phyloP scores from a whole-genome alignment of 2,888 invertebrate genomes.

The Argyresthia goedartella region DNA sequence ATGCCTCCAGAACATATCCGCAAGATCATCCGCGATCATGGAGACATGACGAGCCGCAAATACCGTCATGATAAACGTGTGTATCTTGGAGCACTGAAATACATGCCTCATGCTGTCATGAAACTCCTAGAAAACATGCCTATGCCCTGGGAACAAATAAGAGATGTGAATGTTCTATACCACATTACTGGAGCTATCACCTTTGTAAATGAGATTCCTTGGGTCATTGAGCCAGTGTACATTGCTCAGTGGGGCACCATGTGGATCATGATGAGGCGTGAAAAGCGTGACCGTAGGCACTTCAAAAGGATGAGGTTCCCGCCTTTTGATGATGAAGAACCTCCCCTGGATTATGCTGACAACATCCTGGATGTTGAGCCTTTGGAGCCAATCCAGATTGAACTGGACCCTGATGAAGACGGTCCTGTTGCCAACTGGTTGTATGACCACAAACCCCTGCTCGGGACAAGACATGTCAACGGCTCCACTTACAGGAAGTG shows the following conservation, averaged over 20 bases:
- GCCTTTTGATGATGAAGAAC: slow-evolving; percentile 99
- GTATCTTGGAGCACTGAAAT: slow-evolving; percentile 97
- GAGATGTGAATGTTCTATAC: slow-evolving; percentile 97
- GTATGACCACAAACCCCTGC: slow-evolving; percentile 97
- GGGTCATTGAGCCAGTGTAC: slow-evolving; percentile 99
- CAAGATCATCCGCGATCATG: slow-evolving; percentile 99
- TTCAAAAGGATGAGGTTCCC: slow-evolving; percentile 99
- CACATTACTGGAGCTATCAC: slow-evolving; percentile 99
- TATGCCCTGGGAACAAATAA: slow-evolving; percentile 99
- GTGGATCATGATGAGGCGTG: slow-evolving; percentile 99
- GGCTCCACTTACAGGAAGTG: slow-evolving; percentile 97
- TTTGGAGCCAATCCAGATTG: slow-evolving; percentile 98
- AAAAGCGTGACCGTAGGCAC: slow-evolving; percentile 98
- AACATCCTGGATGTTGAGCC: slow-evolving; percentile 99
- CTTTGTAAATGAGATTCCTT: slow-evolving; percentile 99
- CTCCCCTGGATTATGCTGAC: slow-evolving; percentile 98
- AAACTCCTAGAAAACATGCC: slow-evolving; percentile 99
- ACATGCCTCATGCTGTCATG: slow-evolving; percentile 99
- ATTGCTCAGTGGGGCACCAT: slow-evolving; percentile 99
- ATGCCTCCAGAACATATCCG: slow-evolving; percentile 99
- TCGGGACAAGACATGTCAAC: slow-evolving; percentile 94
- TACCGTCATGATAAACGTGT: slow-evolving; percentile 99
- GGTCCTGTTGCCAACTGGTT: slow-evolving; percentile 95
- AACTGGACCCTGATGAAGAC: slow-evolving; percentile 96
- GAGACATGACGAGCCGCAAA: slow-evolving; percentile 99